Conservation (phyloP, 1,140 invertebrate species). For the Lasioglossum albipes region DNA sequence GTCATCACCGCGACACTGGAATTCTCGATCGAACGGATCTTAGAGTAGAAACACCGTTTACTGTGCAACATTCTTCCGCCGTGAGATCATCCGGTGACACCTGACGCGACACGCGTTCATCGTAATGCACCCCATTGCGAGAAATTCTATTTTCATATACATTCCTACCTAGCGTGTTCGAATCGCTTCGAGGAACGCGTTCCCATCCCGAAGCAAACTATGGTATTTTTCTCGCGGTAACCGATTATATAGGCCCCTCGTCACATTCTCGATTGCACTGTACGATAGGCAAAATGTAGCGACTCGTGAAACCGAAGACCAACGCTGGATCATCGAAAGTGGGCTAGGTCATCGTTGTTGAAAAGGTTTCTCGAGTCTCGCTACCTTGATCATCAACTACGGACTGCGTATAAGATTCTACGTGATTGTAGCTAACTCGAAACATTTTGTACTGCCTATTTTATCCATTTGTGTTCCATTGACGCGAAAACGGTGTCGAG, state of each 20-base stretch:
- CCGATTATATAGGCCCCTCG: not conserved
- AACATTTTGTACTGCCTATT: not conserved
- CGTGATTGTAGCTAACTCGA: not conserved
- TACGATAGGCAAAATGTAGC: too few relatives aligned
- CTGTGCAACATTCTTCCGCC: conserved; percentile 9
- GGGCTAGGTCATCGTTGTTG: too few relatives aligned
- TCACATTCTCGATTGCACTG: not conserved
- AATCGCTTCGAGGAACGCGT: not conserved
- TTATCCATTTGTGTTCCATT: conserved; percentile 27
- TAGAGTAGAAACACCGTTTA: not conserved
- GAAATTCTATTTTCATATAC: conserved; percentile 3
- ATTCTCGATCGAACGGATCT: not conserved
- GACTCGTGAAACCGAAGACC: too few relatives aligned
- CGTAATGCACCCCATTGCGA: not conserved
- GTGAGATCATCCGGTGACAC: conserved; percentile 17
- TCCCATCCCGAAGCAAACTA: not conserved
- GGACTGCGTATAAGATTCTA: not conserved
- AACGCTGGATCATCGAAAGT: too few relatives aligned
- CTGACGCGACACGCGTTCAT: not conserved
- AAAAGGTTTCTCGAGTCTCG: not conserved
- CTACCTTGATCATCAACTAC: too few relatives aligned
- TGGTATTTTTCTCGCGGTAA: not conserved
- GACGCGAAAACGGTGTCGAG: not conserved
- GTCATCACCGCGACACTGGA: not conserved
- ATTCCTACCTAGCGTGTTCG: conserved; percentile 22